Conservation (phyloP, 1,140 invertebrate species). For the Steinernema khuongi region DNA sequence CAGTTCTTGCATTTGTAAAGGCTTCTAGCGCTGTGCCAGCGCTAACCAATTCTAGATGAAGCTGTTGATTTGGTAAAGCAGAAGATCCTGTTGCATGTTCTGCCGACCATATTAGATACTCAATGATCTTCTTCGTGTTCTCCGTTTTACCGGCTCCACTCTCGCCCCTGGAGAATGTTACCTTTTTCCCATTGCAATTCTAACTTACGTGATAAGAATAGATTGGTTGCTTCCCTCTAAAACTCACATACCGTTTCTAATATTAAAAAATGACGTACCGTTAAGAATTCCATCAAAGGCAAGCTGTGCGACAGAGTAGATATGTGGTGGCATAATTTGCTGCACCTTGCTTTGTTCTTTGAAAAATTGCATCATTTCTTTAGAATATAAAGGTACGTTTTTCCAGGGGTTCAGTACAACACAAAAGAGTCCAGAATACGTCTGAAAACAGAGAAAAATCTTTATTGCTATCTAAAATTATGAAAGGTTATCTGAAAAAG, state of each 20-base stretch:
- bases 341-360: conserved; percentile 90
- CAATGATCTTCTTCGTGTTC: conserved; percentile 91
- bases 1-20: conserved; percentile 74
- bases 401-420: conserved; percentile 99
- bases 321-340: conserved; percentile 77
- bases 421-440: conserved; percentile 98
- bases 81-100: conserved; percentile 14
- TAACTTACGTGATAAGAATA: conserved; percentile 82
- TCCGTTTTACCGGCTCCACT: conserved; percentile 99
- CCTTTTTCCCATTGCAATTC: background rate
- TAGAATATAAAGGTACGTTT: conserved; percentile 90
- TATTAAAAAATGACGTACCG: conserved; percentile 71
- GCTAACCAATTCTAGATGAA: conserved; percentile 32
- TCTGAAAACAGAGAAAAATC: conserved; percentile 67
- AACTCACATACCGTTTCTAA: conserved; percentile 39
- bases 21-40: conserved; percentile 60
- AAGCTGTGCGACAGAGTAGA: conserved; percentile 96
- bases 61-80: conserved; percentile 27
- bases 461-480: too few relatives aligned
- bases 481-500: too few relatives aligned
- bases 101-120: conserved; percentile 46
- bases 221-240: conserved; percentile 96
- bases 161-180: conserved; percentile 72
- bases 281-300: conserved; percentile 96
- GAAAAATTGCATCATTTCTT: conserved; percentile 88